These are phyloP conservation scores for Eledona agricola DNA, from an alignment of 2,888 invertebrate genomes.

Conservation along the genomic window DNA sequence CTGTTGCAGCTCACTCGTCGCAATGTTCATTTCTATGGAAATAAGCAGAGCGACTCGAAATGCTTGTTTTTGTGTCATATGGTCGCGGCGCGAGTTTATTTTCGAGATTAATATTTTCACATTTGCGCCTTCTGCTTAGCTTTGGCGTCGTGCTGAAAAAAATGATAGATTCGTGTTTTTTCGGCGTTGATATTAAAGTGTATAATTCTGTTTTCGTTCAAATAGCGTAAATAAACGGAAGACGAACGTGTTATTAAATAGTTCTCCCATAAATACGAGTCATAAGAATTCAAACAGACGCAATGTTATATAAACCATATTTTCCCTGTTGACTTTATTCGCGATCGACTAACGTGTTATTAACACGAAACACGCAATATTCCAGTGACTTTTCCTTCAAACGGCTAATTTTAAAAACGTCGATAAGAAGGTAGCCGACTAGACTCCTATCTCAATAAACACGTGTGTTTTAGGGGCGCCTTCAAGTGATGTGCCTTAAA, in stretches of 20 bases:
- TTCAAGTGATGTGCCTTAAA: conserved; percentile 54
- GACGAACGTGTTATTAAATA: conserved; percentile 29
- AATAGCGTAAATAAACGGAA: conserved; percentile 48
- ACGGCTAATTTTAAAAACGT: conserved; percentile 17
- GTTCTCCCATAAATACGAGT: conserved; percentile 24
- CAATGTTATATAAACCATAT: conserved; percentile 26
- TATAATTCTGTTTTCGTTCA: conserved; percentile 51
- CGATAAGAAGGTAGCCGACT: conserved; percentile 27
- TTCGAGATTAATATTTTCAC: conserved; percentile 52
- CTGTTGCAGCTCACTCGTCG: conserved; percentile 46
- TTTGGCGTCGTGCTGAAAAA: conserved; percentile 16
- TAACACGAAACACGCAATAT: conserved; percentile 31
- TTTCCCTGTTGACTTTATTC: conserved; percentile 13
- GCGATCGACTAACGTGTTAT: conserved; percentile 19
- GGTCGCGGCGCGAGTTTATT: conserved; percentile 48
- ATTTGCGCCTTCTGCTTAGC: conserved; percentile 28
- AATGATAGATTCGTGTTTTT: conserved; percentile 24
- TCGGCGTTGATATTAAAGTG: conserved; percentile 25
- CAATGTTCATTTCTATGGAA: conserved; percentile 42
- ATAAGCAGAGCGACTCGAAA: conserved; percentile 45
- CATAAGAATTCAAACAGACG: conserved; percentile 28
- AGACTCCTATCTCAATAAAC: conserved; percentile 36
- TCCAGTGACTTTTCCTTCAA: conserved; percentile 12
- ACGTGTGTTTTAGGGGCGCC: conserved; percentile 40
- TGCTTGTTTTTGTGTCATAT: conserved; percentile 52